Base-by-base conservation (phyloP, 2,113 vertebrate species). In the Tricholaema leucomelas region DNA sequence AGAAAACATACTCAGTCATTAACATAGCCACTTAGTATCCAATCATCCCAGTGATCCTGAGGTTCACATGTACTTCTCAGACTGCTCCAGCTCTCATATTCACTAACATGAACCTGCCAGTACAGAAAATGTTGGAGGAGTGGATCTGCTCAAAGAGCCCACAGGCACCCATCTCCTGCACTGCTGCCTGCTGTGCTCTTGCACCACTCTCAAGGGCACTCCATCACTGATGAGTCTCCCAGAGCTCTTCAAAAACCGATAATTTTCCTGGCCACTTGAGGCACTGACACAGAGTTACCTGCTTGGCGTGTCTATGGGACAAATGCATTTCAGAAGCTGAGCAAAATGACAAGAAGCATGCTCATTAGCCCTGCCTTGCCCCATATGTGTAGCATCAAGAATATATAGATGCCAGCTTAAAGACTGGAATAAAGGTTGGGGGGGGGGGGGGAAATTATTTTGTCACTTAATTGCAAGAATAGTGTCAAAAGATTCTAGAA, bases 401-500 rank as follows among this genome's bases (percentile, higher is more conserved):
- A 84, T 13, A 12, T 94, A 87, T 93, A 73, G 50, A 65, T 90
- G 48, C 55, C 50, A 80, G 52, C 58, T 70, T 82, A 81, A 94
- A 66, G 63, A 81, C 15, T 42, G 42, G 40, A 42, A 42, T 40
- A 40, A 40, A 9, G 44, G n/a, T n/a, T n/a, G n/a, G n/a, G 87
- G 76, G 63, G 77, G 56, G 38, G 38, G 38, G 38, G 13, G 38
- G 38, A 40, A 92, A 86, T 88, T 91, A 96, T 93, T 95, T 93
- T 95, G 94, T 92, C 94, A 94, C 77, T 95, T 96, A 94, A 96
- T 93, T 94, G 87, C 79, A 87, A 90, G 85, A 93, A 82, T 63
- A 87, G 31, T 94, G 91, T 93, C 94, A 96, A 95, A 94, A 95
- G 93, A 95, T 90, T 94, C 91, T 80, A 84, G 93, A 95, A 92